Percentiles rank a stretch among this genome's conserved stretches.
Evolutionary conservation across 2,888 invertebrate genomes (phyloP).

Genomic region (Lordiphosa andalusiaca): DNA sequence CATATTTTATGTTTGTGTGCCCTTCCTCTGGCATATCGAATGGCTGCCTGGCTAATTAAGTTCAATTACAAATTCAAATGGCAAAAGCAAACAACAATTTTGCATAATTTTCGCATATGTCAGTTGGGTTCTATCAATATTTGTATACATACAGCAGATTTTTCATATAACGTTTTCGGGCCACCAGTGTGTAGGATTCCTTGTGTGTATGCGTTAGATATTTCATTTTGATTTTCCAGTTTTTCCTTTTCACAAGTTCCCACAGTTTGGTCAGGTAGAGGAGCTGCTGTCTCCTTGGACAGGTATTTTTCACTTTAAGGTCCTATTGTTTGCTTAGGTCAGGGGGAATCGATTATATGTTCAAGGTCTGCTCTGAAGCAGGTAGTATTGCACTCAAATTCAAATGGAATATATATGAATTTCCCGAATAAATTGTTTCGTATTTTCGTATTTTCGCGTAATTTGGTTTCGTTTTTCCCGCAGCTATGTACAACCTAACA

Average conservation of each 20-base stretch:
- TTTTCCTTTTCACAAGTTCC: constrained; percentile 27
- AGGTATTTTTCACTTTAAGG: constrained; percentile 43
- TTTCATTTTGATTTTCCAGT: constrained; percentile 71
- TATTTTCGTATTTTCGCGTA: not conserved
- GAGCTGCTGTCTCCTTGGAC: constrained; percentile 16
- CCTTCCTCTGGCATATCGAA: not conserved
- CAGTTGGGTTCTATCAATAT: constrained; percentile 49
- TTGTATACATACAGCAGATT: constrained; percentile 79
- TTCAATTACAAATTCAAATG: constrained; percentile 47
- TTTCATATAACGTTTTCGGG: constrained; percentile 80
- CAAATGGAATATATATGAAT: constrained; percentile 23
- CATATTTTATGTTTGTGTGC: constrained; percentile 18
- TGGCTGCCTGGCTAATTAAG: constrained; percentile 43
- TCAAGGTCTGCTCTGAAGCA: constrained; percentile 27
- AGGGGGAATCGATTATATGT: constrained; percentile 21
- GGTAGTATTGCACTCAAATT: constrained; percentile 63
- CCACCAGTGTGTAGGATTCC: constrained; percentile 80
- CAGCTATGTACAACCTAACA: constrained; percentile 61
- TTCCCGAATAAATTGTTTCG: constrained; percentile 24
- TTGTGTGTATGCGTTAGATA: constrained; percentile 77
- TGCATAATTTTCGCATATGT: constrained; percentile 64
- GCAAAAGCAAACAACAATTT: constrained; percentile 42
- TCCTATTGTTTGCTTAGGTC: constrained; percentile 55
- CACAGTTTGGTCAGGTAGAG: constrained; percentile 19
- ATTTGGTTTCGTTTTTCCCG: constrained; percentile 25